Evolutionary conservation across 2,113 vertebrate species (phyloP).

Genomic region (Tragelaphus buxtoni): DNA sequence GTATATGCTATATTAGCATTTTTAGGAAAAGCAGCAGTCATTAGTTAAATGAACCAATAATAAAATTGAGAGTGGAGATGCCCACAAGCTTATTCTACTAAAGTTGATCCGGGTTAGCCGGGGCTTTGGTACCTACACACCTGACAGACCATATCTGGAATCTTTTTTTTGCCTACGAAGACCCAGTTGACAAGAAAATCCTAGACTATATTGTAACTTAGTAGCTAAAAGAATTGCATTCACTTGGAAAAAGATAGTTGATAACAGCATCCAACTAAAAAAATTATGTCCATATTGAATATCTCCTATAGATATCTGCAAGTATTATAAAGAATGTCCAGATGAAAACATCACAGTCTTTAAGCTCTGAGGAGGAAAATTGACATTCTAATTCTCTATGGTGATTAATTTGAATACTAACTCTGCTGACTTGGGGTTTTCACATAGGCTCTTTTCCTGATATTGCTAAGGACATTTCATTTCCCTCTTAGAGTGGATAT

Average conservation of each 20-base stretch:
- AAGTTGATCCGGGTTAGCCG: background rate
- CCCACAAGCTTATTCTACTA: background rate
- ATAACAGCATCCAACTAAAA: background rate
- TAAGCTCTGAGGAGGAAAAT: background rate
- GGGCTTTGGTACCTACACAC: too few species aligned
- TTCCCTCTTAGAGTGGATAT: background rate
- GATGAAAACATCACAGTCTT: background rate
- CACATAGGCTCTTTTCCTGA: background rate
- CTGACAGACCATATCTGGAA: background rate
- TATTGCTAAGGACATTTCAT: background rate
- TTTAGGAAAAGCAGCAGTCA: background rate
- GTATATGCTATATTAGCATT: background rate
- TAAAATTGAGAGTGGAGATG: background rate
- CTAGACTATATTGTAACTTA: background rate
- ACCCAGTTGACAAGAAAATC: background rate
- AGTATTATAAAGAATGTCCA: background rate
- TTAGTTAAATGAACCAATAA: background rate
- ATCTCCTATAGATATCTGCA: background rate
- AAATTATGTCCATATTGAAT: background rate
- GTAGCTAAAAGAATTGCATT: slow-evolving; percentile 7
- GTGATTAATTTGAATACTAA: background rate
- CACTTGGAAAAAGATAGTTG: background rate
- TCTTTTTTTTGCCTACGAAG: background rate
- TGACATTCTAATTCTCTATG: background rate
- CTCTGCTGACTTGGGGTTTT: background rate